Percentiles rank a stretch among this genome's conserved stretches.
Evolutionary conservation across 2,113 vertebrate genomes (phyloP).

Genomic region (Corythornis vintsioides): DNA sequence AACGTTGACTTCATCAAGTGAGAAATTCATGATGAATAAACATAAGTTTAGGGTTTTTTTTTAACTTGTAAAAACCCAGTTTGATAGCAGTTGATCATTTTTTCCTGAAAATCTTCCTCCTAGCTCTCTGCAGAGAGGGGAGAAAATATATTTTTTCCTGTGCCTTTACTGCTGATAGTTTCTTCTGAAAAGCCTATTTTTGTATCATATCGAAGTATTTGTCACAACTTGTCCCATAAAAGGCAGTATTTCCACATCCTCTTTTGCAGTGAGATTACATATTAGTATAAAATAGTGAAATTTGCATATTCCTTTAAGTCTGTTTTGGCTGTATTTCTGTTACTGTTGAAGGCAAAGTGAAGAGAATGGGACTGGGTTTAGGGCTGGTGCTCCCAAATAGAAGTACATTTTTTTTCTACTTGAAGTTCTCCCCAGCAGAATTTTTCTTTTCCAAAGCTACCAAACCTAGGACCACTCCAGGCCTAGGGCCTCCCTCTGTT

Average conservation of each 20-base stretch:
- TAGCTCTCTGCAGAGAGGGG: background rate
- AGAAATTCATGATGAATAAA: background rate
- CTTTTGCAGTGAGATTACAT: background rate
- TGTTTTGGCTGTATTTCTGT: background rate
- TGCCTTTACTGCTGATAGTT: background rate
- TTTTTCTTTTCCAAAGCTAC: background rate
- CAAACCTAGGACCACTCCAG: background rate
- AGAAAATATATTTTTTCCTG: background rate
- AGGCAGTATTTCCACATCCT: background rate
- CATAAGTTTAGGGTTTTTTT: background rate
- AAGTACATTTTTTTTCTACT: background rate
- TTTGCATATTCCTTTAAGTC: background rate
- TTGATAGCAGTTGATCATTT: background rate
- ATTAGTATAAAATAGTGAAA: background rate
- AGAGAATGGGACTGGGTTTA: background rate
- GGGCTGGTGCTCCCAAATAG: background rate
- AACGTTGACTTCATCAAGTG: background rate
- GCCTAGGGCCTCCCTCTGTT: background rate
- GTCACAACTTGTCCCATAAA: background rate
- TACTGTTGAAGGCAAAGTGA: constrained; percentile 1
- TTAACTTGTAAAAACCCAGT: background rate
- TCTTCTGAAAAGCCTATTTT: constrained; percentile 4
- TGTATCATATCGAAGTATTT: background rate
- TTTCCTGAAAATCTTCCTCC: background rate
- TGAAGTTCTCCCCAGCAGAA: background rate